These are phyloP conservation scores for Oxyura jamaicensis DNA, from an alignment of 2,113 vertebrate genomes.

Conservation along the genomic window DNA sequence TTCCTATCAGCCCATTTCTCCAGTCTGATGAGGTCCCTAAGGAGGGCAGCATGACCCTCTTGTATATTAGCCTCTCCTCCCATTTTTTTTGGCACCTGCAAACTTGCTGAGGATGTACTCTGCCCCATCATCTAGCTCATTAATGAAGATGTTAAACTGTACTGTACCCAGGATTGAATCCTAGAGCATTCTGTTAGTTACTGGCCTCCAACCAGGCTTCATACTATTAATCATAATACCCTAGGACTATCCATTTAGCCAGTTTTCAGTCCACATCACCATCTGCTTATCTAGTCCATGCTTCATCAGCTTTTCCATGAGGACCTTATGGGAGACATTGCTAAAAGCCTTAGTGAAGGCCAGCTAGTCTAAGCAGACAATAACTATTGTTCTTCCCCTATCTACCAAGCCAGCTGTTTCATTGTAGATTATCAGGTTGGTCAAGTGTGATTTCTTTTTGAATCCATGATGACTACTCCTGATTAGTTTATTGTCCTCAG, in stretches of 20 bases:
- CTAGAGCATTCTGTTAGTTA: neutral
- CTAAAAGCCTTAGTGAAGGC: neutral
- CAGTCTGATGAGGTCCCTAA: no score
- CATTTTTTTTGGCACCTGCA: neutral
- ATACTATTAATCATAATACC: neutral
- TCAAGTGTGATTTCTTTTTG: neutral
- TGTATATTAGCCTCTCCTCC: no score
- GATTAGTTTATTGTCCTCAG: neutral
- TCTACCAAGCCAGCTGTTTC: neutral
- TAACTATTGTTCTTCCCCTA: rapidly evolving
- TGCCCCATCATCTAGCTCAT: neutral
- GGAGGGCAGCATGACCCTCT: no score
- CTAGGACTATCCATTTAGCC: neutral
- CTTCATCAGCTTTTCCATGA: neutral
- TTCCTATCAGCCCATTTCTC: neutral
- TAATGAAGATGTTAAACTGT: neutral
- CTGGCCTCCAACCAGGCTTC: neutral
- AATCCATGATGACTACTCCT: neutral
- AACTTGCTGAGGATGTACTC: neutral
- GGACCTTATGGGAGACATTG: neutral
- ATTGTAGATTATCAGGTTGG: neutral
- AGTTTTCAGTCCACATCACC: neutral
- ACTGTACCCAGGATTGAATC: neutral
- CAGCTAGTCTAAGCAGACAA: neutral
- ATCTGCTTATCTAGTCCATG: neutral